Evolutionary conservation across 1,140 invertebrate genomes (phyloP), one percentile per base, ranked within the genome.

Genomic region (silkworm (Bombyx mori)): DNA sequence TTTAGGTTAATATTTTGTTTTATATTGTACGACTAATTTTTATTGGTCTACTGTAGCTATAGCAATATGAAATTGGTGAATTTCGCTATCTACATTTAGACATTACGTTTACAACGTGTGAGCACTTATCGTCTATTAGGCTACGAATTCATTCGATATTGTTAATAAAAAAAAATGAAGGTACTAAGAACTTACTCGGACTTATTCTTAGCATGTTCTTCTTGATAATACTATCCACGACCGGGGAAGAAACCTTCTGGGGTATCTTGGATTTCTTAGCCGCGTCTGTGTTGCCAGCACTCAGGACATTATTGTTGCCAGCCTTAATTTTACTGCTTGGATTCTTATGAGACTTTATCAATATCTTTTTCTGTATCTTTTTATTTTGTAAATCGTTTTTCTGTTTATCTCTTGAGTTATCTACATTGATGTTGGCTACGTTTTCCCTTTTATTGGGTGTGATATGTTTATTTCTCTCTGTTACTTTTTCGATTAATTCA

Each of bases 151-250:
- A 18, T 18, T 18, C 12, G 12, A 18, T 18, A 18, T 18, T 18
- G 12, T 18, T n/a, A n/a, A n/a, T n/a, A n/a, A n/a, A n/a, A n/a
- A 18, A 18, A 18, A 18, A 18, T 18, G 12, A 18, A 18, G 1
- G 12, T 18, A 18, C 12, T 18, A 0, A 1, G 12, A 18, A 77
- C 77, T 74, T 66, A 79, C 77, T 69, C 10, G 75, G 77, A 53
- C 75, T 80, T 1, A 74, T 68, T 51, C 77, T 68, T 7, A 69
- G 35, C 0, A 57, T 44, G 48, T 66, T 66, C 8, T 65, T 74
- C 62, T 68, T 72, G 7, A 62, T 48, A 55, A 57, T 46, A 44
- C 52, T 53, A 44, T 53, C 60, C 8, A 48, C 60, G 0, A 51
- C 26, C 5, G 50, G 53, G 0, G 63, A 59, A 12, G 63, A n/a